These are phyloP conservation scores for Polietes domitor DNA, from an alignment of 2,888 invertebrate genomes.

Conservation along the genomic window DNA sequence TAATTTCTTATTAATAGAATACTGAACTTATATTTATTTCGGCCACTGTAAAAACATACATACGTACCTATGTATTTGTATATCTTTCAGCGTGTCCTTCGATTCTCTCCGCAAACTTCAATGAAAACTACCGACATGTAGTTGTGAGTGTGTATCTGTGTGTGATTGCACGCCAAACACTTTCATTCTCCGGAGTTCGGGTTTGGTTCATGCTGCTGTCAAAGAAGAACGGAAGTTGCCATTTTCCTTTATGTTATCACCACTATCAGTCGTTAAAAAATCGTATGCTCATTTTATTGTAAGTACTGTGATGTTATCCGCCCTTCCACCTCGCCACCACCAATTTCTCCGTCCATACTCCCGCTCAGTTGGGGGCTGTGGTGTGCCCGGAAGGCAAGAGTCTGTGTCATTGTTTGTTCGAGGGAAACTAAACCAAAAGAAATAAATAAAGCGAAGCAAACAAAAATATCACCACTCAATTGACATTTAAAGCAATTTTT, in stretches of 20 bases:
- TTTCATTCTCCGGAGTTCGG: not conserved
- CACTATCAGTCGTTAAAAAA: slow-evolving; percentile 54
- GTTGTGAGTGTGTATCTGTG: not conserved
- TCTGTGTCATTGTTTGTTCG: not conserved
- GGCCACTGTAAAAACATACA: too few species aligned
- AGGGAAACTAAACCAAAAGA: slow-evolving; percentile 18
- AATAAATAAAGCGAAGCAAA: not conserved
- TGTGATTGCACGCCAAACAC: not conserved
- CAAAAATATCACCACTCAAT: slow-evolving; percentile 31
- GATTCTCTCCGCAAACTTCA: slow-evolving; percentile 1
- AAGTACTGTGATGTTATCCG: slow-evolving; percentile 2
- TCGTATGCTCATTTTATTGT: slow-evolving; percentile 45
- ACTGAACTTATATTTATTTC: too few species aligned
- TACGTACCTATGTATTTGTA: too few species aligned
- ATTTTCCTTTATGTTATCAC: slow-evolving; percentile 47
- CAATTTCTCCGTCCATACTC: not conserved
- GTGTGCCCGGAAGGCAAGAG: not conserved
- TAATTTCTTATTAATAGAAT: too few species aligned
- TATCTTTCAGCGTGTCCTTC: too few species aligned
- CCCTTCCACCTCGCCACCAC: not conserved
- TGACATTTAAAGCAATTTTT: slow-evolving; percentile 40
- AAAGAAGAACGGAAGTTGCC: slow-evolving; percentile 37
- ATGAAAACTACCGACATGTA: slow-evolving; percentile 25
- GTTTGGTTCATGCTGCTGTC: not conserved
- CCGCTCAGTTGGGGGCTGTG: not conserved